Evolutionary conservation across 2,888 invertebrate species (phyloP).

Genomic region (Sepiola atlantica): DNA sequence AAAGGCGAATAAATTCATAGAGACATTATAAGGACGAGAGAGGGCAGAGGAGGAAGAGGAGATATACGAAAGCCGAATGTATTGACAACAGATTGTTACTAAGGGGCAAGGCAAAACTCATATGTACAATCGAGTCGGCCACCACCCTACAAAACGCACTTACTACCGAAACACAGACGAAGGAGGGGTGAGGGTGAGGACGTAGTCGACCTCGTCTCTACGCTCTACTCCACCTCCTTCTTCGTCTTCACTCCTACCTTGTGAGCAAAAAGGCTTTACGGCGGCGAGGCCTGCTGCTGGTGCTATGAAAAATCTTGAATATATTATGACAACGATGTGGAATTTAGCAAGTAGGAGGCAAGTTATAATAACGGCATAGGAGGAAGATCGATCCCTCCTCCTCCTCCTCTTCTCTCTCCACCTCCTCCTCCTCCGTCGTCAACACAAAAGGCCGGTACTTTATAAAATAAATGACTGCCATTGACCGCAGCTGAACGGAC

Average conservation of each 20-base stretch:
- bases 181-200: no score
- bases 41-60: neutral
- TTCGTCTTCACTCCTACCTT: neutral
- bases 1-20: no score
- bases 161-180: no score
- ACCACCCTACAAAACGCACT: neutral
- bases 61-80: neutral
- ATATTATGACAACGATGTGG: neutral
- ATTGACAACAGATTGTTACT: constrained; percentile 32
- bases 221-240: neutral
- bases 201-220: neutral
- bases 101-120: constrained; percentile 13
- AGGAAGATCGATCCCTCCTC: constrained; percentile 6
- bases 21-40: neutral
- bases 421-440: neutral
- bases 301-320: neutral
- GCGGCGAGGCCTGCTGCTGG: neutral
- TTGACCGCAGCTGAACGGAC: no score
- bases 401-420: neutral
- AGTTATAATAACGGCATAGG: neutral
- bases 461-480: no score
- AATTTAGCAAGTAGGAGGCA: neutral
- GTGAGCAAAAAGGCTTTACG: neutral
- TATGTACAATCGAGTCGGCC: neutral
- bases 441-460: no score